Percentiles rank a stretch among this genome's conserved stretches.
Conservation (phyloP, 1,140 invertebrate species). For the Pinna nobilis region DNA sequence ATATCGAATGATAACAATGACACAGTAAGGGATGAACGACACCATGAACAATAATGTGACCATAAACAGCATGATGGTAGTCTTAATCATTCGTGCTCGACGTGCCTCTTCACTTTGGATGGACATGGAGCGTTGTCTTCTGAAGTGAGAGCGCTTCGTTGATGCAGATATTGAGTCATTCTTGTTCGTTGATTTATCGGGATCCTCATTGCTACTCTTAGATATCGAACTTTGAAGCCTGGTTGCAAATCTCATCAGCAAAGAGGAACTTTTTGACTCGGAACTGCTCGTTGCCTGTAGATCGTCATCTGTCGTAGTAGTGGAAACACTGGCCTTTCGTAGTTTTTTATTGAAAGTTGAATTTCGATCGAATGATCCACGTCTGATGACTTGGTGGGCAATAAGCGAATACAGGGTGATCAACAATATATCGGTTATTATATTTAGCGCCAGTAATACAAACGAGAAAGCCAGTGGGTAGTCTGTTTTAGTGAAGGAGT, state of each 20-base stretch:
- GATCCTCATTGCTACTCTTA: neutral
- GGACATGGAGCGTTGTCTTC: conserved; percentile 34
- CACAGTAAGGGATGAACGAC: conserved; percentile 38
- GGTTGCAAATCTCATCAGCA: conserved; percentile 4
- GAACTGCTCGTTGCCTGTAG: neutral
- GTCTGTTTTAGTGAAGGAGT: conserved; percentile 26
- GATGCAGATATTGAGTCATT: neutral
- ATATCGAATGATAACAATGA: conserved; percentile 34
- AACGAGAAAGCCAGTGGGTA: conserved; percentile 49
- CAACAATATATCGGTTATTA: conserved; percentile 34
- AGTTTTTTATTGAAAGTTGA: neutral
- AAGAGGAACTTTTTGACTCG: conserved; percentile 1
- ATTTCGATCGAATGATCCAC: conserved; percentile 19
- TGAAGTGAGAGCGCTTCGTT: neutral
- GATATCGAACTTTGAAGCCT: neutral
- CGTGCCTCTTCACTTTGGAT: conserved; percentile 32
- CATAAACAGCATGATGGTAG: conserved; percentile 40
- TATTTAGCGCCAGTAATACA: conserved; percentile 44
- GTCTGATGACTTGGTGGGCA: conserved; percentile 28
- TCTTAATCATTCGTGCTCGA: conserved; percentile 41
- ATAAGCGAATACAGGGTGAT: conserved; percentile 28
- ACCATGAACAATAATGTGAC: conserved; percentile 38
- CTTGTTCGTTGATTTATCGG: neutral
- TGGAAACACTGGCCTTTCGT: conserved; percentile 13
- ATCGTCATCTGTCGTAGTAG: conserved; percentile 21